phyloP scores from a whole-genome alignment of 1,140 invertebrate species.

The Dinoponera quadriceps region DNA sequence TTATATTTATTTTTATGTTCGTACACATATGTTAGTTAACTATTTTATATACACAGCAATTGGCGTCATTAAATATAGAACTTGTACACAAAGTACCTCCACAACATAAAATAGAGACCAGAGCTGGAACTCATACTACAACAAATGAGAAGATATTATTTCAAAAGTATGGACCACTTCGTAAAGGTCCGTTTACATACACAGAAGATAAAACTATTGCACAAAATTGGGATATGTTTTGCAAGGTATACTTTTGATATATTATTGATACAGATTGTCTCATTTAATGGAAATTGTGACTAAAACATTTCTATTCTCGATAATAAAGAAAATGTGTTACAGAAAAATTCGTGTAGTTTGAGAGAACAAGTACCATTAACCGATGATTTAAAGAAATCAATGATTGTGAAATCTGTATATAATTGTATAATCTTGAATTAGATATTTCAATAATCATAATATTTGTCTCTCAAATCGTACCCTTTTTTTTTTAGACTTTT shows the following conservation, averaged over 20 bases:
- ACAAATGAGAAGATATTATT: conserved; percentile 68
- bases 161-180: conserved; percentile 71
- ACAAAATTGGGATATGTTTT: conserved; percentile 82
- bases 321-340: too few species aligned
- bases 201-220: conserved; percentile 79
- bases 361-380: too few species aligned
- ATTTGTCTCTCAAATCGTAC: too few species aligned
- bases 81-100: conserved; percentile 75
- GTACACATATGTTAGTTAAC: not conserved
- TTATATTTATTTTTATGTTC: conserved; percentile 14
- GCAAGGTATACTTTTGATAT: conserved; percentile 73
- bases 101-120: conserved; percentile 79
- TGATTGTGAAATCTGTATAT: too few species aligned
- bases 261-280: conserved; percentile 7
- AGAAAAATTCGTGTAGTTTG: too few species aligned
- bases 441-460: too few species aligned
- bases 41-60: conserved; percentile 70
- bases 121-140: conserved; percentile 59
- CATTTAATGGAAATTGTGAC: too few species aligned
- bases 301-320: too few species aligned
- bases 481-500: too few species aligned
- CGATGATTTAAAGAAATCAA: too few species aligned
- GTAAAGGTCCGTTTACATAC: conserved; percentile 69
- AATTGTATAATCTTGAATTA: too few species aligned
- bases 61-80: conserved; percentile 70